Evolutionary conservation across 2,797 vertebrate genomes (phyloP).

Genomic region (Chaetodon trifasciatus): DNA sequence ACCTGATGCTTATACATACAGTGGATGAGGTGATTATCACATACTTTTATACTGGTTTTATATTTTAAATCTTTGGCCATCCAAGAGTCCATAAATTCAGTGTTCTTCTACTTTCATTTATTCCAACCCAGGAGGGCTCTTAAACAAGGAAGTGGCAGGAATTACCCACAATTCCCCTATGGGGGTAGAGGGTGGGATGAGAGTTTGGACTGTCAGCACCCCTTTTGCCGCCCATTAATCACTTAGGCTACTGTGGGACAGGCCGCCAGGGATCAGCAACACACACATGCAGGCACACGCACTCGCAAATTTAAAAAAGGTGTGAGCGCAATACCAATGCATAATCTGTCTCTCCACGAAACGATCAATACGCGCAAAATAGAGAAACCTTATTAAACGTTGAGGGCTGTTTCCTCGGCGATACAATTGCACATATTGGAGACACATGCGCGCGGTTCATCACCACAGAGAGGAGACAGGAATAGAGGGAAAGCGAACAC

Average conservation of each 20-base stretch:
- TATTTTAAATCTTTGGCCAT: slow-evolving; percentile 11
- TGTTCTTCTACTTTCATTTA: slow-evolving; percentile 22
- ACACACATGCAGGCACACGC: neutral
- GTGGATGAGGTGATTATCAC: neutral
- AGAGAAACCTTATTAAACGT: slow-evolving; percentile 46
- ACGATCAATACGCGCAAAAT: slow-evolving; percentile 39
- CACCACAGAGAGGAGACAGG: slow-evolving; percentile 52
- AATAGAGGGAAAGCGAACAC: slow-evolving; percentile 50
- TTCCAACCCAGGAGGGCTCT: slow-evolving; percentile 49
- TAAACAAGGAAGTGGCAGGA: slow-evolving; percentile 67
- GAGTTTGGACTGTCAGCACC: slow-evolving; percentile 67
- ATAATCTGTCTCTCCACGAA: slow-evolving; percentile 25
- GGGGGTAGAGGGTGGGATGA: slow-evolving; percentile 31
- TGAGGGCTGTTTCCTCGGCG: slow-evolving; percentile 44
- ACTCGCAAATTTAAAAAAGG: slow-evolving; percentile 32
- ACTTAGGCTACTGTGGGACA: slow-evolving; percentile 67
- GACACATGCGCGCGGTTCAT: slow-evolving; percentile 47
- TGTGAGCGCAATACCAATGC: slow-evolving; percentile 34
- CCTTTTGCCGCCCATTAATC: slow-evolving; percentile 76
- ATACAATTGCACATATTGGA: slow-evolving; percentile 38
- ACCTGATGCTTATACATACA: neutral
- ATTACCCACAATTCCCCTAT: slow-evolving; percentile 65
- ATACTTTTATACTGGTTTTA: slow-evolving; percentile 6
- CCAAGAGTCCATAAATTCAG: slow-evolving; percentile 24
- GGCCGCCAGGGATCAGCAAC: slow-evolving; percentile 27